Evolutionary conservation across 2,888 invertebrate genomes (phyloP).

Genomic region (Cheilosia pagana): DNA sequence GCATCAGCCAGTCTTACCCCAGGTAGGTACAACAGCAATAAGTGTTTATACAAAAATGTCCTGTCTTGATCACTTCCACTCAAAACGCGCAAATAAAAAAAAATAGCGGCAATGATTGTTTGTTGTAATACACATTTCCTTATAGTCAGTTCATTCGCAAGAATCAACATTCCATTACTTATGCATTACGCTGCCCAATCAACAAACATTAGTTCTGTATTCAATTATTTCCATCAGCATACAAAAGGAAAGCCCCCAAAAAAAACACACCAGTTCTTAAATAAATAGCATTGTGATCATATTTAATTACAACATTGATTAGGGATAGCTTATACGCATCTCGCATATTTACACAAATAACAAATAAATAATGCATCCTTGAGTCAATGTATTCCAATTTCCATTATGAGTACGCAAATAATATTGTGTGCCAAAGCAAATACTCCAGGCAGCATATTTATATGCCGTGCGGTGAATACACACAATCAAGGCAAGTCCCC

Average conservation of each 20-base stretch:
- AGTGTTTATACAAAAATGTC: too few relatives aligned
- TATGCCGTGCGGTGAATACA: constrained; percentile 28
- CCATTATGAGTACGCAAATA: constrained; percentile 32
- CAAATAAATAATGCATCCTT: constrained; percentile 35
- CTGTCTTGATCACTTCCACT: too few relatives aligned
- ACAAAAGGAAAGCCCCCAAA: neutral
- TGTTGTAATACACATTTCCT: too few relatives aligned
- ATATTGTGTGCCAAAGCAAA: constrained; percentile 45
- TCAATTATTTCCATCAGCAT: neutral
- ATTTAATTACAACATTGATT: constrained; percentile 42
- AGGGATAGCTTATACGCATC: neutral
- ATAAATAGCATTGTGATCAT: constrained; percentile 14
- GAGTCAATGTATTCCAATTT: constrained; percentile 44
- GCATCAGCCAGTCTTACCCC: too few relatives aligned
- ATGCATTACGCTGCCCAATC: neutral
- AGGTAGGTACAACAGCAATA: too few relatives aligned
- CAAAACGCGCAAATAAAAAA: too few relatives aligned
- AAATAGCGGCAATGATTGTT: too few relatives aligned
- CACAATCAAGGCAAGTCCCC: constrained; percentile 27
- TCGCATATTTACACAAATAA: constrained; percentile 24
- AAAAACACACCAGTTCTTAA: neutral
- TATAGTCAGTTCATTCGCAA: too few relatives aligned
- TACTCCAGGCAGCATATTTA: constrained; percentile 27
- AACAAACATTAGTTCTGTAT: neutral
- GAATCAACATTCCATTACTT: neutral